Evolutionary conservation across 2,888 invertebrate species (phyloP), one percentile per base, ranked within the genome.

Genomic region (Steinernema hermaphroditum): DNA sequence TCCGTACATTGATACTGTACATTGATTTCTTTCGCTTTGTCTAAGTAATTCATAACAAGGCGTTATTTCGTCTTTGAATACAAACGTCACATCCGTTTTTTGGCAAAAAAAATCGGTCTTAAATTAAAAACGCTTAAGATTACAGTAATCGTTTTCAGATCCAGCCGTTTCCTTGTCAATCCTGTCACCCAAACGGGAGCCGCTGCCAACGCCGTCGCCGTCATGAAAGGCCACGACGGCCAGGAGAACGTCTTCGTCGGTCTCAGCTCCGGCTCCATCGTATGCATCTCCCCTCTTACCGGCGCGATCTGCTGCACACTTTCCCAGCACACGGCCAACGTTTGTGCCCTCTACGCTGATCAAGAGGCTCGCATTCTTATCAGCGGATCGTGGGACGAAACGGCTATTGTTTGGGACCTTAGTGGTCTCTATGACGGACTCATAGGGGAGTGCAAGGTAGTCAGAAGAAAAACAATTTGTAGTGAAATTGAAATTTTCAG

Each of bases 371-470:
- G 90, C 70, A 89, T 90, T 14, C 89, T 93, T 82, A 88, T 92
- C 71, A 94, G 93, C 85, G 93, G 94, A 50, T 96, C 96, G 68
- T 96, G 96, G 96, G 96, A 97, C 87, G 91, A 90, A 78, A 92
- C 93, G 2, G 94, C 93, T 0, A 92, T 92, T 84, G 89, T 94
- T 68, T 96, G 96, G 95, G 87, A 62, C 16, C 6, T 62, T 1
- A 14, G 14, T 1, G 62, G 6, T 2, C 62, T 62, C 4, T 62
- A 62, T 16, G 32, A 62, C 4, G 34, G 62, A 8, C 6, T 16
- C 16, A 32, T 22, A 29, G 34, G 14, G 12, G 27, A 62, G 1
- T 62, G 62, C 90, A 12, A 76, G 81, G 43, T 41, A 74, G 4
- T 70, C 27, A 68, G n/a, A n/a, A n/a, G n/a, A n/a, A n/a, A n/a